Conservation (phyloP, 2,797 vertebrate species). For the Acridotheres tristis region DNA sequence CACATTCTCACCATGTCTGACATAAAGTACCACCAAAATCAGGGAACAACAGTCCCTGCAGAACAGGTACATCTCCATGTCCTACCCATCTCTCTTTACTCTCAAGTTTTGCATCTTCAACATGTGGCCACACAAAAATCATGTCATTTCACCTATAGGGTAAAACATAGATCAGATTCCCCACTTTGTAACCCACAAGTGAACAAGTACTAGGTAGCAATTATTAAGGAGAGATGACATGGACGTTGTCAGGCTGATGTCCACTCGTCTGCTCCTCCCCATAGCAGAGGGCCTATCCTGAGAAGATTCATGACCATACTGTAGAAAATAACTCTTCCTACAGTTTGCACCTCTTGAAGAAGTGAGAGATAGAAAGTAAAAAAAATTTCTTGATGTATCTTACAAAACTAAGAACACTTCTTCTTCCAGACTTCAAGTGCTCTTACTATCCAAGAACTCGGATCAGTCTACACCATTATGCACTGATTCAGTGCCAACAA, state of each 20-base stretch:
- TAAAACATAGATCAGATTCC: background rate
- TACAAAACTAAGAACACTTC: background rate
- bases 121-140: fast-evolving
- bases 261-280: background rate
- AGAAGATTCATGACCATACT: background rate
- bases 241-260: background rate
- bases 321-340: background rate
- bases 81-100: background rate
- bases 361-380: background rate
- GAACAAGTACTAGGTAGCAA: fast-evolving
- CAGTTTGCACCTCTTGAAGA: background rate
- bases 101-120: background rate
- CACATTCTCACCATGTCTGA: fast-evolving
- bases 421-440: background rate
- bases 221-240: fast-evolving
- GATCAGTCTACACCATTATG: background rate
- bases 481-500: background rate
- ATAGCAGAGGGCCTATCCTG: background rate
- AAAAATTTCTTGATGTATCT: background rate
- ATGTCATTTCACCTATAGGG: fast-evolving
- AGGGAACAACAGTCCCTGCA: background rate
- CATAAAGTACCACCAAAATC: background rate
- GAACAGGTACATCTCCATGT: background rate
- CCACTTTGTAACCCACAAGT: background rate
- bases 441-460: background rate